Evolutionary conservation across 1,140 invertebrate species (phyloP).

Genomic region (Conus ventricosus): DNA sequence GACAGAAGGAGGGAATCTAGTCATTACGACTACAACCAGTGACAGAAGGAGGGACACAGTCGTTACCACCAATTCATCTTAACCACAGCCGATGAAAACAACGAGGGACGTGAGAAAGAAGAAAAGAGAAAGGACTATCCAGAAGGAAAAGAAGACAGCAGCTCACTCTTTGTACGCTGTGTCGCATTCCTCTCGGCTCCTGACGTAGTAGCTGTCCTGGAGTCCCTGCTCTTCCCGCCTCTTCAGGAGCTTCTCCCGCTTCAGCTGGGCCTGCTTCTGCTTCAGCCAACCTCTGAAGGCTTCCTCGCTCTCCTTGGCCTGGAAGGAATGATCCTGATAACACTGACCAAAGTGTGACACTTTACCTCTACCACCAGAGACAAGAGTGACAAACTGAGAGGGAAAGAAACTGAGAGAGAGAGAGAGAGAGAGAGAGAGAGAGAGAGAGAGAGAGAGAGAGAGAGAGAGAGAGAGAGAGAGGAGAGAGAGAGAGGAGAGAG

Average conservation of each 20-base stretch:
- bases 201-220: slow-evolving; percentile 58
- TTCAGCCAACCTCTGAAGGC: slow-evolving; percentile 65
- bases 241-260: slow-evolving; percentile 63
- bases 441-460: not conserved
- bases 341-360: too few species aligned
- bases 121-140: too few species aligned
- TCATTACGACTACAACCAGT: too few species aligned
- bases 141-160: not conserved
- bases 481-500: not conserved
- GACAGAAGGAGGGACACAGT: too few species aligned
- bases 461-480: not conserved
- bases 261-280: slow-evolving; percentile 58
- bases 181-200: slow-evolving; percentile 63
- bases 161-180: slow-evolving; percentile 70
- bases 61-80: too few species aligned
- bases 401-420: not conserved
- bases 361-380: too few species aligned
- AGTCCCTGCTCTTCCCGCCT: slow-evolving; percentile 61
- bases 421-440: not conserved
- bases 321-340: slow-evolving; percentile 32
- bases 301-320: slow-evolving; percentile 60
- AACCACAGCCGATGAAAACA: too few species aligned
- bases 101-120: too few species aligned
- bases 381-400: too few species aligned
- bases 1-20: too few species aligned